Conservation (phyloP, 2,888 invertebrate genomes). For the Tiliacea aurago region DNA sequence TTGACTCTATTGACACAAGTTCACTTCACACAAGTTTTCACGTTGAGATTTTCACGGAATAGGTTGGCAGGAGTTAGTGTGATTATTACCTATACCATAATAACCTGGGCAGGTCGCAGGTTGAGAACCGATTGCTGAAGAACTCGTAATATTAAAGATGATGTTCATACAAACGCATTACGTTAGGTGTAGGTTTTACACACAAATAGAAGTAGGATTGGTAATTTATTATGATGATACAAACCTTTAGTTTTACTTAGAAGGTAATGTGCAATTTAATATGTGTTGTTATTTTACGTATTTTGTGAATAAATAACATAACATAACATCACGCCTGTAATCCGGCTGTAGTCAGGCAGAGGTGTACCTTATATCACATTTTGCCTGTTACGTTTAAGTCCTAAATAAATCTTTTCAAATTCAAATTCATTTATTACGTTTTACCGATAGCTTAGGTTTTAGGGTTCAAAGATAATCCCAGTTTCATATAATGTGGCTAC, state of each 20-base stretch:
- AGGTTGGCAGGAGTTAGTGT: too few species aligned
- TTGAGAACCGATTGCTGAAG: slow-evolving; percentile 34
- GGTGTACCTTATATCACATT: too few species aligned
- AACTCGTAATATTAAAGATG: slow-evolving; percentile 2
- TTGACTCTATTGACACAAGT: too few species aligned
- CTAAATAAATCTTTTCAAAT: too few species aligned
- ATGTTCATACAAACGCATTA: slow-evolving; percentile 6
- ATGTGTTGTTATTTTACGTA: background rate
- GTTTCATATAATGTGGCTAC: background rate
- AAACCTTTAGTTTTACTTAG: slow-evolving; percentile 27
- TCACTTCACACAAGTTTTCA: too few species aligned
- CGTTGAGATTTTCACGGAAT: too few species aligned
- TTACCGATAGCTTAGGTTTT: too few species aligned
- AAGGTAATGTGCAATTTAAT: slow-evolving; percentile 4
- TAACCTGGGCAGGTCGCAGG: background rate
- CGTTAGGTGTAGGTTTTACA: slow-evolving; percentile 26
- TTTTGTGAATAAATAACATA: background rate
- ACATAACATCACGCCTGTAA: too few species aligned
- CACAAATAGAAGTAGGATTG: slow-evolving; percentile 19
- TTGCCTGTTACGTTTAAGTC: too few species aligned
- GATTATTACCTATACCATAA: too few species aligned
- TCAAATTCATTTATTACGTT: too few species aligned
- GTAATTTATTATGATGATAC: slow-evolving; percentile 19
- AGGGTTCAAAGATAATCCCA: background rate
- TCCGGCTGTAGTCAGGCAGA: too few species aligned